Base-by-base conservation (phyloP, 2,888 invertebrate genomes). In the Ceramica pisi region DNA sequence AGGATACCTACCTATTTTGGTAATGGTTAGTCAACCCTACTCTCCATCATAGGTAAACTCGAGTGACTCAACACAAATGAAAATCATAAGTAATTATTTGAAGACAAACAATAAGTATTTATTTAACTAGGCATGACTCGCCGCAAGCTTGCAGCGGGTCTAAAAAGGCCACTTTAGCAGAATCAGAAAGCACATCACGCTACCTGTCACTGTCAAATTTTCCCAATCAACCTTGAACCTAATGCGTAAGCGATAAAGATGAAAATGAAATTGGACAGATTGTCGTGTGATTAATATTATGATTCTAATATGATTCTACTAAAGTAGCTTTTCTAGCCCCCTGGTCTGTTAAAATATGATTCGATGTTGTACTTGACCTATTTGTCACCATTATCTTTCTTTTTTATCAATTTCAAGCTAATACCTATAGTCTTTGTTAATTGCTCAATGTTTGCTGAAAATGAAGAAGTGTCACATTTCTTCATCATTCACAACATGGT, bases 301-400 rank as follows among this genome's bases (percentile, higher is more conserved):
- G n/a, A n/a, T n/a, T n/a, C n/a, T n/a, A n/a, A n/a, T n/a, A n/a
- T n/a, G n/a, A n/a, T n/a, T n/a, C n/a, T n/a, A n/a, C n/a, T n/a
- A n/a, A n/a, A n/a, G n/a, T n/a, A n/a, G n/a, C n/a, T n/a, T n/a
- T n/a, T n/a, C n/a, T n/a, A n/a, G n/a, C n/a, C n/a, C n/a, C n/a
- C n/a, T n/a, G 4, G 51, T 1, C 23, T 46, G 19, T 16, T 31
- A 31, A 16, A 46, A 46, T 19, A 46, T 19, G 0, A 46, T 46
- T 21, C 19, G 21, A 48, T 26, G 12, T 35, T 69, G 50, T 81
- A 69, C 78, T 80, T 80, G 73, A 80, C 81, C 78, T 57, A 55
- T 81, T 71, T 67, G 46, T 62, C 41, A 55, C 14, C 7, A 63
- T 61, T 57, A 71, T 71, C 50, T 65, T 31, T 75, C 41, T 53